Base-by-base conservation (phyloP, 2,888 invertebrate genomes). In the Argynnis bischoffii region DNA sequence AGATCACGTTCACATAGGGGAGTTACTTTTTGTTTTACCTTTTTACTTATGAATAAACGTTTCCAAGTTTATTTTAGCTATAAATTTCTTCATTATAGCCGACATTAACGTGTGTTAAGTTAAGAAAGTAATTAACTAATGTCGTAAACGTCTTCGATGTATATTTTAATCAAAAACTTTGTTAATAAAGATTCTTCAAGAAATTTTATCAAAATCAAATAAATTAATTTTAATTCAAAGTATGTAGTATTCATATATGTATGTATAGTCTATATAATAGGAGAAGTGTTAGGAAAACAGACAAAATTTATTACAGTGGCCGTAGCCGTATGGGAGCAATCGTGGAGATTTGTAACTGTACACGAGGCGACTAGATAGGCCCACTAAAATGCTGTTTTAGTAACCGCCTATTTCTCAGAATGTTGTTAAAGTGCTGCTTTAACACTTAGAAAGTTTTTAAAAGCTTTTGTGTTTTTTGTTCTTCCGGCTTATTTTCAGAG, bases 1-100 rank as follows among this genome's bases (percentile, higher is more conserved):
- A 87, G 80, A 84, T 88, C 87, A 86, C 86, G 84, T 86, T 80
- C 80, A 76, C 78, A 73, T 74, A 74, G 79, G 82, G 82, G 81
- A 81, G 78, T 79, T 79, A 71, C 74, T 77, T 82, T 79, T 64
- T 56, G 66, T 72, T 76, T 47, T 61, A 56, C 53, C 55, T 66
- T 63, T 69, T 61, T 46, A 57, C 66, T 70, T 71, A 55, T 63
- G 57, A 70, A 72, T 65, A 54, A 64, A 69, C 51, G 56, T 31
- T 46, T 61, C 63, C 35, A 64, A 56, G 48, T 55, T 60, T 57
- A 54, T 60, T 18, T 35, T 46, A 31, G 54, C 50, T 46, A 66
- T 66, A 59, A 59, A 54, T 16, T 31, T 16, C 31, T 60, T 48
- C 47, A 59, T 63, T 55, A 60, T 50, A 48, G 14, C 16, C 47